Evolutionary conservation across 2,113 vertebrate species (phyloP).

Genomic region (Condylura cristata): DNA sequence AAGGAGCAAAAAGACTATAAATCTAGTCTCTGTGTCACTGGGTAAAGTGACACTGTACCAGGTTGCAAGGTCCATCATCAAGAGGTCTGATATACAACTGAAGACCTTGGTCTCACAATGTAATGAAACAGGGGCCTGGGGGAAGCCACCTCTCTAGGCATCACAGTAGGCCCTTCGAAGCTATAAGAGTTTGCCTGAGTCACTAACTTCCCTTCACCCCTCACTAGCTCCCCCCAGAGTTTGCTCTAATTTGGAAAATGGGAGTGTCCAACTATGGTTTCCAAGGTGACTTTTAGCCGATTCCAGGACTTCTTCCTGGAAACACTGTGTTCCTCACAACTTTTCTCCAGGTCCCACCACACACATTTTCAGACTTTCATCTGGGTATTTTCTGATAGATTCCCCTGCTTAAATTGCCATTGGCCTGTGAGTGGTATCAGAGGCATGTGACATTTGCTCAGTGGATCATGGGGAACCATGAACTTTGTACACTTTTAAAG

Average conservation of each 20-base stretch:
- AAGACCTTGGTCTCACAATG: not conserved
- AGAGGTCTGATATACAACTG: not conserved
- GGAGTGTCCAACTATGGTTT: not conserved
- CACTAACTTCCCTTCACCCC: not conserved
- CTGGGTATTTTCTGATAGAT: slow-evolving; percentile 62
- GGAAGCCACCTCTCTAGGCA: not conserved
- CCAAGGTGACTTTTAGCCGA: not conserved
- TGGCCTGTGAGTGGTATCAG: slow-evolving; percentile 31
- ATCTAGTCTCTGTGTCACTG: not conserved
- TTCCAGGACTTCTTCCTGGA: not conserved
- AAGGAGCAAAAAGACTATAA: slow-evolving; percentile 34
- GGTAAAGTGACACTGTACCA: slow-evolving; percentile 1
- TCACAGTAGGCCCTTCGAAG: not conserved
- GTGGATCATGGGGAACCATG: slow-evolving; percentile 69
- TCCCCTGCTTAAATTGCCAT: slow-evolving; percentile 41
- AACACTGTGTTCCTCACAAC: not conserved
- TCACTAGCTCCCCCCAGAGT: not conserved
- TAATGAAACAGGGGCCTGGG: not conserved
- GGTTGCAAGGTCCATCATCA: not conserved
- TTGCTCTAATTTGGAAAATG: not conserved
- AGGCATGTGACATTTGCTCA: slow-evolving; percentile 76
- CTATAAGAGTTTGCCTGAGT: not conserved
- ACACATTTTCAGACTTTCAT: not conserved
- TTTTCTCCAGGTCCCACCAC: not conserved
- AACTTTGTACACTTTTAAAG: slow-evolving; percentile 76